Evolutionary conservation across 1,140 invertebrate species (phyloP).

Genomic region (Drosophila repletoides): DNA sequence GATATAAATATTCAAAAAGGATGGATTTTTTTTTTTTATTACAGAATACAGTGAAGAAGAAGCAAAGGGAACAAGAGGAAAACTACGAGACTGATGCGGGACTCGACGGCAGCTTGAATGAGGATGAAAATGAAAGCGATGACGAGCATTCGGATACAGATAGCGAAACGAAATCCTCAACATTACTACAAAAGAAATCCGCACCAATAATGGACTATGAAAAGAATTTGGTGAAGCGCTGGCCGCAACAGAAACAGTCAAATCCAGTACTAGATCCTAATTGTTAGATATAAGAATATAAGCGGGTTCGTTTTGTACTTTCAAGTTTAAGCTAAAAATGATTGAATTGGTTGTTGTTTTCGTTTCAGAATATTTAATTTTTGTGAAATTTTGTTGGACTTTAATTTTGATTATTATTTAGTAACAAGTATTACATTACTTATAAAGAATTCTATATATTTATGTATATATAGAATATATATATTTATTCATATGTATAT

Average conservation of each 20-base stretch:
- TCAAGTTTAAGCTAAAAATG: too few relatives aligned
- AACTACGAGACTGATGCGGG: slow-evolving; percentile 60
- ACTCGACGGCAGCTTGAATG: slow-evolving; percentile 39
- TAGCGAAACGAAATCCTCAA: slow-evolving; percentile 5
- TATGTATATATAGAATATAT: background rate
- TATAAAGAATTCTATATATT: background rate
- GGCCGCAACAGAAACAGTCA: slow-evolving; percentile 9
- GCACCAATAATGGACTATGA: slow-evolving; percentile 27
- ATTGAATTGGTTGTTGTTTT: slow-evolving; percentile 1
- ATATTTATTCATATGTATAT: slow-evolving; percentile 7
- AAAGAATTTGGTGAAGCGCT: slow-evolving; percentile 33
- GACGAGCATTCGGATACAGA: slow-evolving; percentile 61
- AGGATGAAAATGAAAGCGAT: slow-evolving; percentile 51
- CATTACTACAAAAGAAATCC: slow-evolving; percentile 9
- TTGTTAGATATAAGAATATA: background rate
- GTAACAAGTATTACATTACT: slow-evolving; percentile 55
- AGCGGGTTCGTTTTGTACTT: background rate
- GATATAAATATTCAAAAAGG: too few relatives aligned
- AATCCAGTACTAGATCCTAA: background rate
- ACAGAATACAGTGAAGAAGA: background rate
- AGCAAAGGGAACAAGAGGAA: background rate
- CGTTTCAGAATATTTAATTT: background rate
- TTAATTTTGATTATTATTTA: slow-evolving; percentile 30
- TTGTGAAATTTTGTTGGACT: slow-evolving; percentile 8
- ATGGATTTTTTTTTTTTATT: background rate